Evolutionary conservation across 1,140 invertebrate genomes (phyloP).

Genomic region (Helicoverpa zea): DNA sequence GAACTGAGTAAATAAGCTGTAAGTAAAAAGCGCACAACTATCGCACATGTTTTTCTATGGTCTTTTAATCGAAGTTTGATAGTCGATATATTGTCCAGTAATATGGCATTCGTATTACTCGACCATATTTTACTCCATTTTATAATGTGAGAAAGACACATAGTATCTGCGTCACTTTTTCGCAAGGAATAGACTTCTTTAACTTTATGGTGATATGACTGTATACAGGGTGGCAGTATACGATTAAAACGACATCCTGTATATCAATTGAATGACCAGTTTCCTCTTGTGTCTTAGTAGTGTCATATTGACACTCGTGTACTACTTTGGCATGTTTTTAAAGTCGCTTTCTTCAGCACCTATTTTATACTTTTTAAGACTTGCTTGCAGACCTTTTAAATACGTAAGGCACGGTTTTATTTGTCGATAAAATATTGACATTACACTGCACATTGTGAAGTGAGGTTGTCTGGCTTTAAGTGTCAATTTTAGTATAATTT

Average conservation of each 20-base stretch:
- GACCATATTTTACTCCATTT: no score
- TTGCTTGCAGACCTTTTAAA: background rate
- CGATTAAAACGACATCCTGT: no score
- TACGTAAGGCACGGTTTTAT: no score
- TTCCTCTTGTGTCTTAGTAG: conserved; percentile 5
- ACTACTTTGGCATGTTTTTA: background rate
- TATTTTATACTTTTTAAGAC: background rate
- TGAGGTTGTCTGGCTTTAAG: background rate
- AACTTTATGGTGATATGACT: background rate
- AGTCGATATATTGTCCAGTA: no score
- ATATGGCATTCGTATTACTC: no score
- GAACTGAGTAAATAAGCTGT: background rate
- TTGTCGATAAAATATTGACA: no score
- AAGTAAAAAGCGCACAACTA: conserved; percentile 26
- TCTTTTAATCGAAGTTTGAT: background rate
- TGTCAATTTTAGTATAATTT: background rate
- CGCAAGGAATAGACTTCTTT: no score
- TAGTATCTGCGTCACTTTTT: no score
- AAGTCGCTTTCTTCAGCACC: background rate
- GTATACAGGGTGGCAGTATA: background rate
- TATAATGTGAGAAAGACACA: no score
- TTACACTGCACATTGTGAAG: no score
- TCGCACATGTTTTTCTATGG: conserved; percentile 11
- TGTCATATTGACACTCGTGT: background rate
- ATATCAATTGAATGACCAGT: background rate